Base-by-base conservation (phyloP, 2,888 invertebrate genomes). In the Troglohyphantes excavatus region DNA sequence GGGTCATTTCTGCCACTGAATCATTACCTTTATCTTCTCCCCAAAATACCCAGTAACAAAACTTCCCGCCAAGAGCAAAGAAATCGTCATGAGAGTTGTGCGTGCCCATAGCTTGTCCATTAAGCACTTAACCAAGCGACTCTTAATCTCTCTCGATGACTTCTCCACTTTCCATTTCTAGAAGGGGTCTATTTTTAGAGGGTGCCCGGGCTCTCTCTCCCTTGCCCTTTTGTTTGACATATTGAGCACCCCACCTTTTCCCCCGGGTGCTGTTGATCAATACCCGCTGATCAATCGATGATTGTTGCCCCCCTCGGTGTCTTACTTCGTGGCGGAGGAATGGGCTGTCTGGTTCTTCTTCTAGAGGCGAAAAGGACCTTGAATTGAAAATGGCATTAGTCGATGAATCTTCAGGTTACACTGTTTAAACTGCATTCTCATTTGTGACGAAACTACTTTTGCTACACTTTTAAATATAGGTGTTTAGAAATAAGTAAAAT, bases 71-170 rank as follows among this genome's bases (percentile, higher is more conserved):
- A 73, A 23, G 17, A 53, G 17, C 43, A n/a, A 73, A 23, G 17
- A 53, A 27, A 27, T 53, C 27, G 53, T 73, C 59, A 27, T 73
- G 17, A 26, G 17, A 73, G 53, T n/a, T n/a, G 46, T n/a, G 23
- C n/a, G n/a, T 5, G 73, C 27, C n/a, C 29, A 23, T 43, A 43
- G 27, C 11, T 27, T 27, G 27, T 61, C 76, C 76, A 61, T 76
- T 61, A 76, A 33, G 61, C 63, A 76, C 76, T 76, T 63, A 76
- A 76, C 33, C 63, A 63, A 39, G 76, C 76, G 13, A 29, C 27
- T 17, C 11, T 21, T 27, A 21, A 39, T 13, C 27, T 59, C 76
- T 21, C n/a, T 19, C n/a, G 13, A n/a, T n/a, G 33, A 61, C 63
- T 61, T 21, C 29, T 67, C 67, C 67, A 29, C 11, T 67, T n/a